Base-by-base conservation (phyloP, 2,797 vertebrate species). In the Periparus ater region DNA sequence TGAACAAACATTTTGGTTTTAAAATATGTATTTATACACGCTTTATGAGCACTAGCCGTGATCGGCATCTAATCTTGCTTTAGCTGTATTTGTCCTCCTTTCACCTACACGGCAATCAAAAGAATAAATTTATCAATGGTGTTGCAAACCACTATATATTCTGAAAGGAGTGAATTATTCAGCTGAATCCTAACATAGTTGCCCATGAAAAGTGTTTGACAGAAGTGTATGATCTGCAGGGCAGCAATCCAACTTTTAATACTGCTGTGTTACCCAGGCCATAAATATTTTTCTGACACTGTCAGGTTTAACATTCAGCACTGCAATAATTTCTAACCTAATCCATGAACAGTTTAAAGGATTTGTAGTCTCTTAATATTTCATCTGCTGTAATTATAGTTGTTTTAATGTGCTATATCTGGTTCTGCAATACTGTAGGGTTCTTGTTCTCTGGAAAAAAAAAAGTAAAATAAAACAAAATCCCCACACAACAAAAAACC, bases 281-380 rank as follows among this genome's bases (percentile, higher is more conserved):
- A 63, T 89, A 96, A 85, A 91, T 93, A 67, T 85, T 89, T 80
- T 88, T 95, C 89, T 95, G 88, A 91, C 20, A 80, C 25, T 53
- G 40, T 60, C 53, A 84, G 22, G 13, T 88, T 51, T 91, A 55
- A 44, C 22, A 70, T 85, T 75, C 19, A 89, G 25, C 81, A 89
- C 48, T 3, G 1, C 40, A 38, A n/a, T 65, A 88, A 88, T 91
- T 95, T 94, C 45, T 76, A 34, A n/a, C 34, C 50, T 95, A 94
- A 94, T 92, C 61, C 66, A 76, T 25, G 12, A 95, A 79, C 11
- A 84, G 65, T 88, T 91, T 93, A 81, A 92, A 91, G 50, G 88
- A 57, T 61, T 42, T 85, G 34, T 51, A 77, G 34, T 63, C 70
- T 82, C 73, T 85, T 68, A 85, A 77, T 85, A 88, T 91, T 91